phyloP scores from a whole-genome alignment of 2,113 vertebrate genomes.

The Buteo buteo region DNA sequence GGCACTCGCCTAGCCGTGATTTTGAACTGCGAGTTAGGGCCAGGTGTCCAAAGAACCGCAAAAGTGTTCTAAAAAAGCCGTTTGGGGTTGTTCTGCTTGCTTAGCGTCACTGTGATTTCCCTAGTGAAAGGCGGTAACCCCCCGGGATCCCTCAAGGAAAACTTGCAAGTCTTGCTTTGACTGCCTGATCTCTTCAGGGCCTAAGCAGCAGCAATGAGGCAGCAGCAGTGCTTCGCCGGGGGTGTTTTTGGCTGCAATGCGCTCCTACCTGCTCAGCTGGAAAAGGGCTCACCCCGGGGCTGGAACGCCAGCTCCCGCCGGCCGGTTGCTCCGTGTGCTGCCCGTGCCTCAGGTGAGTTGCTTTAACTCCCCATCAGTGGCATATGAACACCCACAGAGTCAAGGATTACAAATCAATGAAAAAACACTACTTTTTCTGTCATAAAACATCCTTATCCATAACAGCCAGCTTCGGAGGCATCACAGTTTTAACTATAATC shows the following conservation, averaged over 20 bases:
- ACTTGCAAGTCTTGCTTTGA: background rate
- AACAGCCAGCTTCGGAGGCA: background rate
- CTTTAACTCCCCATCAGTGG: background rate
- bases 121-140: background rate
- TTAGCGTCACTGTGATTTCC: background rate
- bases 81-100: background rate
- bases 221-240: background rate
- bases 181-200: background rate
- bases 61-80: background rate
- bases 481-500: background rate
- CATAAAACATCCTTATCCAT: background rate
- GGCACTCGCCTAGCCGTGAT: background rate
- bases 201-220: background rate
- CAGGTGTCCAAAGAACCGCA: background rate
- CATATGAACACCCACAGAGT: background rate
- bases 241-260: background rate
- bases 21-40: background rate
- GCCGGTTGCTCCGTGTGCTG: rapidly evolving
- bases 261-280: background rate
- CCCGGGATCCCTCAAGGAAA: background rate
- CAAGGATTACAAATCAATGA: background rate
- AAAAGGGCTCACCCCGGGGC: rapidly evolving
- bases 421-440: background rate
- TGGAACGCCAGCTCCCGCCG: rapidly evolving
- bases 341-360: rapidly evolving